These are phyloP conservation scores for Megalops cyprinoides DNA, from an alignment of 2,797 vertebrate genomes.

Conservation along the genomic window DNA sequence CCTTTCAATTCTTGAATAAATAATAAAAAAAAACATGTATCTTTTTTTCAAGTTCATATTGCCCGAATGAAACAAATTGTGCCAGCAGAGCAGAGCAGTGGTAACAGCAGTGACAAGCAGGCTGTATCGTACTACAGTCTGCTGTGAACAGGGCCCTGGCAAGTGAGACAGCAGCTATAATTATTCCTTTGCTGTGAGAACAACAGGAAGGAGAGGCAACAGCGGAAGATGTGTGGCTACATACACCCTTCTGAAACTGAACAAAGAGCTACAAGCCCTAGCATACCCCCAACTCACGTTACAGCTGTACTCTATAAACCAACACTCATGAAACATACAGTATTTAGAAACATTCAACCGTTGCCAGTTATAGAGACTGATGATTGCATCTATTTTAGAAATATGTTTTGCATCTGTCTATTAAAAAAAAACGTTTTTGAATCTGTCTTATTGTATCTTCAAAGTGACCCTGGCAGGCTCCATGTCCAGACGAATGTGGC, in stretches of 20 bases:
- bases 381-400: background rate
- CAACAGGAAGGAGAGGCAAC: conserved; percentile 53
- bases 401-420: background rate
- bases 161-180: conserved; percentile 26
- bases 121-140: background rate
- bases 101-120: too few species aligned
- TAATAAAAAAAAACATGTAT: background rate
- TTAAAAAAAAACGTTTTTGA: background rate
- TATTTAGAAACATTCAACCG: background rate
- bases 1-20: too few species aligned
- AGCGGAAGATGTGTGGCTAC: conserved; percentile 28
- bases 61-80: background rate
- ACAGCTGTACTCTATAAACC: background rate
- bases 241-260: conserved; percentile 21
- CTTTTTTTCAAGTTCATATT: background rate
- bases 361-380: background rate
- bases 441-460: conserved; percentile 2
- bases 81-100: background rate
- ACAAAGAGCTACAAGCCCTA: conserved; percentile 27
- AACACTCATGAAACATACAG: background rate
- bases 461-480: conserved; percentile 50
- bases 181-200: conserved; percentile 29
- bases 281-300: background rate
- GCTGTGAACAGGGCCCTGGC: background rate
- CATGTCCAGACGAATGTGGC: conserved; percentile 44